These are phyloP conservation scores for Wasmannia auropunctata DNA, from an alignment of 1,140 invertebrate species.

Conservation along the genomic window DNA sequence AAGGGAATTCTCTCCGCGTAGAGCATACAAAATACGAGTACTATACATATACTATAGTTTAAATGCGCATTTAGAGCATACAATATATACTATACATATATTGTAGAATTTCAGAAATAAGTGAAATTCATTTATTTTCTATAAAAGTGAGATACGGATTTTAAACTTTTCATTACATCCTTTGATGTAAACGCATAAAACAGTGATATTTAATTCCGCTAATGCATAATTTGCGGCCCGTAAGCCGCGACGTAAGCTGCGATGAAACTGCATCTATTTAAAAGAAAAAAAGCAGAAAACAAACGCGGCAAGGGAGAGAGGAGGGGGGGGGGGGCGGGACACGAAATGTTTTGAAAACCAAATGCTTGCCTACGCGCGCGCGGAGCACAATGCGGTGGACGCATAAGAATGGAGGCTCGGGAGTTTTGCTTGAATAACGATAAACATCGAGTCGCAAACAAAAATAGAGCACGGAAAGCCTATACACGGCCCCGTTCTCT, in stretches of 20 bases:
- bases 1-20: too few species aligned
- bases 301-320: background rate
- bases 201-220: background rate
- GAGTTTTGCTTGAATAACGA: conserved; percentile 52
- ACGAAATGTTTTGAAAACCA: conserved; percentile 40
- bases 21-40: too few species aligned
- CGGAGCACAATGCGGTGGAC: background rate
- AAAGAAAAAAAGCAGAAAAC: background rate
- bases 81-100: too few species aligned
- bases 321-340: background rate
- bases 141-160: too few species aligned
- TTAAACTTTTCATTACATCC: too few species aligned
- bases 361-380: conserved; percentile 1
- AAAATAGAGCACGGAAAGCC: conserved; percentile 38
- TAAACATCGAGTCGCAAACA: conserved; percentile 50
- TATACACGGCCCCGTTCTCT: background rate
- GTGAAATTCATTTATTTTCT: too few species aligned
- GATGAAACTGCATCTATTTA: background rate
- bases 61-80: too few species aligned
- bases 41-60: too few species aligned
- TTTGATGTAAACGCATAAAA: too few species aligned
- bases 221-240: background rate
- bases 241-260: background rate
- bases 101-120: too few species aligned
- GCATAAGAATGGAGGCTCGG: conserved; percentile 46